Evolutionary conservation across 2,113 vertebrate genomes (phyloP), one percentile per base, ranked within the genome.

Genomic region (Lepisosteus oculatus): DNA sequence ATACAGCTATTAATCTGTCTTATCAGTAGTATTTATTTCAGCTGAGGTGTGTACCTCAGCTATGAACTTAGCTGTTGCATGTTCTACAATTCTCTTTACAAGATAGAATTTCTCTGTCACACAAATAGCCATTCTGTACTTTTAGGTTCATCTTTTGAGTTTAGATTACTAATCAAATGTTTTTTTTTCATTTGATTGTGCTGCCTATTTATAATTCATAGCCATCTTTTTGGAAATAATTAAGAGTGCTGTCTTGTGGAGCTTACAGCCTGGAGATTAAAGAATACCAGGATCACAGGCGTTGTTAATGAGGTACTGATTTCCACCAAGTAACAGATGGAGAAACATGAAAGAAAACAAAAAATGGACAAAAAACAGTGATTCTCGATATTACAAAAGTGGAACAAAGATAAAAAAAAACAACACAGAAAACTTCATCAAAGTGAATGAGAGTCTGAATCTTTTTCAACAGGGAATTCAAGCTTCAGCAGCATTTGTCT

Each of bases 201-300:
- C 84, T 88, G 9, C 47, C 47, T 51, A 9, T 51, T 51, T 6
- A 81, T 82, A 89, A 83, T 86, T 87, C 89, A 87, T 85, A 80
- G 78, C 84, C 81, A 75, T 81, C 72, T 84, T 86, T 86, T 81
- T 75, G 89, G 88, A 90, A 87, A 86, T 87, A 91, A 92, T 92
- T 90, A 92, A 90, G 80, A 9, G 47, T 51, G 47, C 5, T 51
- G 47, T 51, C 9, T 51, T 51, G 47, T 85, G 71, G 73, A 87
- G 90, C 90, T 93, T 92, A 92, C 86, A 90, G 88, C 86, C 79
- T 29, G 84, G 88, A 90, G 89, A 93, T 92, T 91, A 91, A 92
- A 92, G 89, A 87, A 78, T 87, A 81, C 78, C 77, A 75, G 89
- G 88, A 93, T 93, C 89, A 92, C 83, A 92, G 89, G 87, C 83